Conservation (phyloP, 2,113 vertebrate species). For the Vimba vimba region DNA sequence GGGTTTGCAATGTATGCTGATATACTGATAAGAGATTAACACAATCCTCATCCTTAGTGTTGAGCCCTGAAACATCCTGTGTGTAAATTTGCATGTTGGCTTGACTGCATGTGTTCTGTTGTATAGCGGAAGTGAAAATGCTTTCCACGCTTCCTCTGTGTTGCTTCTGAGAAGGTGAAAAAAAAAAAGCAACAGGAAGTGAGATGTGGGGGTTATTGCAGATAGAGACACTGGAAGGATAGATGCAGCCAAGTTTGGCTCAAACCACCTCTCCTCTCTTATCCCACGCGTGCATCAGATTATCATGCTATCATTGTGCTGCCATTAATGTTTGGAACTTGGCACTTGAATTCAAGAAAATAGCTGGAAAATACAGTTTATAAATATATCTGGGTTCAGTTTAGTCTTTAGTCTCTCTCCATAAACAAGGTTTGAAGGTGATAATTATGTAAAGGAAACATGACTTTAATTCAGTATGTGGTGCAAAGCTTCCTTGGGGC, state of each 20-base stretch:
- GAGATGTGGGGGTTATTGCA: conserved; percentile 32
- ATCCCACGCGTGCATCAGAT: background rate
- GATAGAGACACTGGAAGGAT: conserved; percentile 49
- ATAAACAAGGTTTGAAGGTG: background rate
- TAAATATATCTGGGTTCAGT: background rate
- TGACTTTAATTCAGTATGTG: conserved; percentile 12
- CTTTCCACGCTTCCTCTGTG: conserved; percentile 64
- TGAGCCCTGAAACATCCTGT: background rate
- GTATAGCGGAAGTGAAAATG: conserved; percentile 61
- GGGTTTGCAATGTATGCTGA: background rate
- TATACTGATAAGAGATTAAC: background rate
- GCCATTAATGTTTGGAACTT: background rate
- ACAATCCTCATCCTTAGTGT: background rate
- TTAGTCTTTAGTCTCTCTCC: background rate
- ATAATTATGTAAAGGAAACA: conserved; percentile 19
- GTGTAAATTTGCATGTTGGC: conserved; percentile 33
- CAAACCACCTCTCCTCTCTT: background rate
- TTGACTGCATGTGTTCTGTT: background rate
- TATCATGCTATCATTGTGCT: background rate
- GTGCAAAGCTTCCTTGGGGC: conserved; percentile 11
- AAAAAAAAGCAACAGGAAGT: conserved; percentile 55
- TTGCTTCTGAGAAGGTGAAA: conserved; percentile 58
- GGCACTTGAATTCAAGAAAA: background rate
- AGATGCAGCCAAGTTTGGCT: conserved; percentile 5
- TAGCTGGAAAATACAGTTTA: background rate